Base-by-base conservation (phyloP, 1,140 invertebrate genomes). In the Drosophila triauraria region DNA sequence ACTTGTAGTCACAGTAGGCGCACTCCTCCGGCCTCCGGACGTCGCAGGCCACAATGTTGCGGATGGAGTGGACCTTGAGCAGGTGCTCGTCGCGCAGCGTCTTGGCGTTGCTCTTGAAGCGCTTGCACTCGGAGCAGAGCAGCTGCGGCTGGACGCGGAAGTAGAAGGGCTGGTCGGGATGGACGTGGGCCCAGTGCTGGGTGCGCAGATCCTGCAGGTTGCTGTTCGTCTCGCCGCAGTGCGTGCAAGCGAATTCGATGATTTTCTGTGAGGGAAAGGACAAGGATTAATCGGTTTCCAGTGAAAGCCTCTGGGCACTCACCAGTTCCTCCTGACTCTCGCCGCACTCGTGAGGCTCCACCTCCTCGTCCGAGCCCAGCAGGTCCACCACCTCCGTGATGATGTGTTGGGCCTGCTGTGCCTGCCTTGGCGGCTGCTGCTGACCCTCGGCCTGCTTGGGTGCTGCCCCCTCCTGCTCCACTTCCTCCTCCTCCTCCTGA, bases 81-180 rank as follows among this genome's bases (percentile, higher is more conserved):
- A 81, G 20, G 46, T 84, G 84, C 0, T 68, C 53, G 1, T 86
- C 68, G 27, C 69, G 56, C 47, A 88, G 38, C 2, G 27, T 12
- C 25, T 75, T 81, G 10, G 84, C 72, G 23, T 61, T 84, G 44
- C 80, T 60, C 9, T 17, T 42, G 15, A 58, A 88, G 2, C 8
- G n/a, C 13, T 56, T 61, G 62, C 84, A 88, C 3, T 43, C 32
- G 3, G 62, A 62, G 27, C 84, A 88, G 27, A 76, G 62, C 1
- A 88, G 48, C 17, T 65, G 58, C 8, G 77, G 78, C 25, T 90
- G 85, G 3, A 81, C 81, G 8, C 69, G 72, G 42, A 88, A 88
- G 20, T 75, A 84, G 51, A 88, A 88, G 1, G 84, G 74, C 40
- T 59, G 58, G 2, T 81, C 65, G 4, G 60, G n/a, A 62, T 88